Conservation (phyloP, 2,888 invertebrate genomes). For the Pristionchus arcanus region DNA sequence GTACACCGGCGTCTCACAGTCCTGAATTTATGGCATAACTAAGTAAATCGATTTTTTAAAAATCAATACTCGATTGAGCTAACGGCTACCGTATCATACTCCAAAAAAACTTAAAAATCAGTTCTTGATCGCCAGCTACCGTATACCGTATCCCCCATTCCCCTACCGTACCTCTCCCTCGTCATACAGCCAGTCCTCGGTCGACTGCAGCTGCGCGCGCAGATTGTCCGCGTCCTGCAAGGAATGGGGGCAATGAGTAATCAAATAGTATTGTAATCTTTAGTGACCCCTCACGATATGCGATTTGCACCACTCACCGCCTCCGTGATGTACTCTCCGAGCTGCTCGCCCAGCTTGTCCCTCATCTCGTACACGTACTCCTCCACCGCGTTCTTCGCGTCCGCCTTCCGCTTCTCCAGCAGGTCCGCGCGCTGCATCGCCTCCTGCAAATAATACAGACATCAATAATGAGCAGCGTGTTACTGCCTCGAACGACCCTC, state of each 20-base stretch:
- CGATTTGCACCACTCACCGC: conserved; percentile 82
- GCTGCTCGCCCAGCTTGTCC: conserved; percentile 88
- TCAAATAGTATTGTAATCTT: too few species aligned
- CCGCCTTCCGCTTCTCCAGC: conserved; percentile 94
- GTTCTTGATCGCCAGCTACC: not conserved
- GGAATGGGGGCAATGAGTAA: not conserved
- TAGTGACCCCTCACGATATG: too few species aligned
- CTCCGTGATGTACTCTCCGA: conserved; percentile 88
- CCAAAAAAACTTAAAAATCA: not conserved
- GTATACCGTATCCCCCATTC: not conserved
- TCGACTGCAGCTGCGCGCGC: conserved; percentile 85
- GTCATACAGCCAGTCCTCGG: conserved; percentile 98
- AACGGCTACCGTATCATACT: too few species aligned
- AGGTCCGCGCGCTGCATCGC: conserved; percentile 86
- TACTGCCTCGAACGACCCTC: too few species aligned
- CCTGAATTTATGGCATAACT: too few species aligned
- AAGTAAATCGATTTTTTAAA: not conserved
- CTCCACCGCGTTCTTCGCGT: conserved; percentile 96
- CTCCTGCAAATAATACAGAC: conserved; percentile 81
- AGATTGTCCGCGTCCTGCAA: conserved; percentile 78
- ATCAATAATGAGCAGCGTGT: too few species aligned
- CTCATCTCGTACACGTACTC: conserved; percentile 98
- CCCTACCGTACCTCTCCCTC: conserved; percentile 91
- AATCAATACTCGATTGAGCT: not conserved
- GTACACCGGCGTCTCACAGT: conserved; percentile 81